These are phyloP conservation scores for Mimumesa dahlbomi DNA, from an alignment of 2,888 invertebrate genomes.

Conservation along the genomic window DNA sequence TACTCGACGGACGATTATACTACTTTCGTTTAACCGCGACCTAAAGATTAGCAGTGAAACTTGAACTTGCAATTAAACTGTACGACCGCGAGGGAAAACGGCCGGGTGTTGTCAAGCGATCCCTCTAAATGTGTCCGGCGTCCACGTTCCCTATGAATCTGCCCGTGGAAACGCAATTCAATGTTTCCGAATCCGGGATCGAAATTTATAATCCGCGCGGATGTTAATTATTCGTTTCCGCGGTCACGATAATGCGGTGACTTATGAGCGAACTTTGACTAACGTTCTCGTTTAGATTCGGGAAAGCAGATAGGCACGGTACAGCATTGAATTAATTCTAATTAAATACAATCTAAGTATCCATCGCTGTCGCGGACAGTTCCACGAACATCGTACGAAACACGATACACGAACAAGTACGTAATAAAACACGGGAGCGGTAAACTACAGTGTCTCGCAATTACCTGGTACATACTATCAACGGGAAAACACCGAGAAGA, in stretches of 20 bases:
- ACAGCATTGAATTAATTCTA: constrained; percentile 9
- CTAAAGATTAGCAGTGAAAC: constrained; percentile 36
- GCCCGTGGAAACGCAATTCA: constrained; percentile 25
- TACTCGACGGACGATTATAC: constrained; percentile 62
- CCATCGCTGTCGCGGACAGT: background rate
- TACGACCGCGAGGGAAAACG: constrained; percentile 32
- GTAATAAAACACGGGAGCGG: too few species aligned
- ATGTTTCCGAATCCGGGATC: constrained; percentile 3
- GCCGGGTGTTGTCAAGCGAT: constrained; percentile 22
- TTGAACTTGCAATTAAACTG: constrained; percentile 31
- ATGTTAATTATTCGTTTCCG: constrained; percentile 39
- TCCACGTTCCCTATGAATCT: too few species aligned
- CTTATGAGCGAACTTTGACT: constrained; percentile 15
- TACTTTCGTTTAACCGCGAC: constrained; percentile 54
- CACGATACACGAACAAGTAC: too few species aligned
- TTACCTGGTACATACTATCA: too few species aligned
- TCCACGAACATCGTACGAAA: background rate
- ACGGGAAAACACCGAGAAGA: too few species aligned
- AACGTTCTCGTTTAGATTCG: background rate
- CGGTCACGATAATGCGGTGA: constrained; percentile 21
- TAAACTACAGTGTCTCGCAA: too few species aligned
- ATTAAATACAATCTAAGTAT: constrained; percentile 1
- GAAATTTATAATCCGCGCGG: constrained; percentile 45
- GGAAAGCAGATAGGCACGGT: background rate
- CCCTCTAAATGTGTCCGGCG: too few species aligned